Base-by-base conservation (phyloP, 1,140 invertebrate genomes). In the Anoplophora glabripennis region DNA sequence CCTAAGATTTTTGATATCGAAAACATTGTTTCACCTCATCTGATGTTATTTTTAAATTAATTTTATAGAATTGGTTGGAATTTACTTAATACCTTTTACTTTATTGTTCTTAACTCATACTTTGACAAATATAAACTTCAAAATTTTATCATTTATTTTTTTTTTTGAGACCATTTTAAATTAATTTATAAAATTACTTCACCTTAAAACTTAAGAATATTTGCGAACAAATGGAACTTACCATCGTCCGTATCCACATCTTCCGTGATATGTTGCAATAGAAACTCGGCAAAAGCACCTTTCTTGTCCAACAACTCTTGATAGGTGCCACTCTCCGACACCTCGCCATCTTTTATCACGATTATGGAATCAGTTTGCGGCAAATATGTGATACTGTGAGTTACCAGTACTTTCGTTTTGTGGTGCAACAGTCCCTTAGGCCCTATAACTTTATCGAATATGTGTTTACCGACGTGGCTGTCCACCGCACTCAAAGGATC, bases 401-500 rank as follows among this genome's bases (percentile, higher is more conserved):
- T 96, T 12, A 96, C 92, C 47, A 95, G 81, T 15, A 96, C 71
- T 58, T 92, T 80, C 0, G 92, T 94, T 73, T 92, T 94, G 37
- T 83, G 80, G 59, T 86, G 87, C 14, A 96, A 76, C 1, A 96
- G 58, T 15, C 93, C 92, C 51, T 81, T 84, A 7, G 90, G 87
- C 42, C 92, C 90, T 56, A 92, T 85, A 40, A 93, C 87, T 71
- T 94, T 87, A 62, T 98, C 93, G 74, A 98, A 98, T 57, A 98
- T 96, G 72, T 97, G 93, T 77, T 93, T 93, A 8, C 93, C 92
- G 12, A 98, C 95, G 75, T 98, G 94, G 36, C 90, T 87, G 75
- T 98, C 96, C 3, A 99, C 92, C 7, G 96, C 94, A 71, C 93
- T 95, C 11, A 99, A 80, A 1, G 96, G 95, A 84, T 99, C 96